Conservation (phyloP, 2,113 vertebrate genomes). For the Pleuronectes platessa region DNA sequence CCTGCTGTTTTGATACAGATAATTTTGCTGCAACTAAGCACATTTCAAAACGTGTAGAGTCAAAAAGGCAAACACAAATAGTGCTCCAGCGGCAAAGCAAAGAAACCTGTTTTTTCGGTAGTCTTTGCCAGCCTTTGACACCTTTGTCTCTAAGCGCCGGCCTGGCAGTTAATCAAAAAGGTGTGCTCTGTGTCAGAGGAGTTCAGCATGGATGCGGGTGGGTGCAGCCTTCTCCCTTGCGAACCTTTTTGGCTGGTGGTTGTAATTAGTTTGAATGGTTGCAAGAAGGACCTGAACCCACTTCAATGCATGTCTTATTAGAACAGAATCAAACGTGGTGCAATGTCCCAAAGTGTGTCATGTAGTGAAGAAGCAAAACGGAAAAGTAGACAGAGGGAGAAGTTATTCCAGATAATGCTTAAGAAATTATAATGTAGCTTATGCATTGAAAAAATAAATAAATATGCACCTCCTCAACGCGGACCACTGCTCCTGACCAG, state of each 20-base stretch:
- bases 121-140: conserved; percentile 61
- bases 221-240: background rate
- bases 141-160: conserved; percentile 48
- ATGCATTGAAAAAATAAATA: background rate
- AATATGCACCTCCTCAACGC: too few species aligned
- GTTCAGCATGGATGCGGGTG: conserved; percentile 6
- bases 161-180: conserved; percentile 64
- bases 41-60: conserved; percentile 45
- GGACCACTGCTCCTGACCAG: too few species aligned
- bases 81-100: background rate
- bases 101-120: conserved; percentile 75
- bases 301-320: background rate
- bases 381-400: background rate
- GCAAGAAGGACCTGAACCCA: conserved; percentile 16
- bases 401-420: background rate
- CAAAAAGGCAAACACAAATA: conserved; percentile 52
- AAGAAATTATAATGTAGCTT: background rate
- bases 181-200: conserved; percentile 47
- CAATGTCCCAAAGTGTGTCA: background rate
- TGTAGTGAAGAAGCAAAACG: background rate
- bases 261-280: conserved; percentile 31
- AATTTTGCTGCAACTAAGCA: conserved; percentile 18
- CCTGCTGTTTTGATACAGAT: conserved; percentile 41
- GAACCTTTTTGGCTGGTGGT: conserved; percentile 22
- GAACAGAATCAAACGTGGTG: conserved; percentile 2